A percentile compares a stretch with the other conserved stretches of the same genome.
phyloP scores from a whole-genome alignment of 2,113 vertebrate genomes.

The Dromas ardeola region DNA sequence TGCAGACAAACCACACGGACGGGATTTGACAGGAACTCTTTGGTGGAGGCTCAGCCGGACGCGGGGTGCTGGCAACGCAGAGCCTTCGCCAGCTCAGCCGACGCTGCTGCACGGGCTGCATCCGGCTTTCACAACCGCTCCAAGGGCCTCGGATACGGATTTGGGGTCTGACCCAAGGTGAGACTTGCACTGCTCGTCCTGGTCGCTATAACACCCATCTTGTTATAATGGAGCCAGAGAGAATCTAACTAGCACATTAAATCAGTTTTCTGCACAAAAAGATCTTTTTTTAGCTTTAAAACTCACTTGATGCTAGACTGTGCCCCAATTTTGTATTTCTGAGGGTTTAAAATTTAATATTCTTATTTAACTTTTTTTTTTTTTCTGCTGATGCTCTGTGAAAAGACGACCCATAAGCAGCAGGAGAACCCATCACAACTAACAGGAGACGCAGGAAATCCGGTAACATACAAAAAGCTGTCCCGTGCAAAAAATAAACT shows the following conservation, averaged over 20 bases:
- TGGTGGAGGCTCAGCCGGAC: background rate
- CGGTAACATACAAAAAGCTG: background rate
- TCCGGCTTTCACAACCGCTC: background rate
- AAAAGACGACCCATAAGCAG: background rate
- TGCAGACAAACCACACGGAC: background rate
- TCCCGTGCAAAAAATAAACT: background rate
- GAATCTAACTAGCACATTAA: background rate
- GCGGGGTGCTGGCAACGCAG: fast-evolving
- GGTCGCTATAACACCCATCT: background rate
- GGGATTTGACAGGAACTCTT: background rate
- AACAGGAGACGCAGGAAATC: background rate
- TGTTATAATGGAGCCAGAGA: background rate
- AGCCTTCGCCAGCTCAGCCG: too few species aligned
- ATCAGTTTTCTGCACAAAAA: background rate
- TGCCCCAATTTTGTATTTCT: background rate
- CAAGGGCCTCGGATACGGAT: background rate
- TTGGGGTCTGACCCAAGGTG: background rate
- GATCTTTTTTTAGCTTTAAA: background rate
- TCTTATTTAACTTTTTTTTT: background rate
- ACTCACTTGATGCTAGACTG: background rate
- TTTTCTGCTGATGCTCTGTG: background rate
- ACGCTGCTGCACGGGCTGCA: background rate
- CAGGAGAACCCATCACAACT: background rate
- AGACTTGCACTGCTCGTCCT: background rate
- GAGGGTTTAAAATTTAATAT: background rate